These are phyloP conservation scores for Heptranchias perlo DNA, from an alignment of 2,113 vertebrate genomes.

Conservation along the genomic window DNA sequence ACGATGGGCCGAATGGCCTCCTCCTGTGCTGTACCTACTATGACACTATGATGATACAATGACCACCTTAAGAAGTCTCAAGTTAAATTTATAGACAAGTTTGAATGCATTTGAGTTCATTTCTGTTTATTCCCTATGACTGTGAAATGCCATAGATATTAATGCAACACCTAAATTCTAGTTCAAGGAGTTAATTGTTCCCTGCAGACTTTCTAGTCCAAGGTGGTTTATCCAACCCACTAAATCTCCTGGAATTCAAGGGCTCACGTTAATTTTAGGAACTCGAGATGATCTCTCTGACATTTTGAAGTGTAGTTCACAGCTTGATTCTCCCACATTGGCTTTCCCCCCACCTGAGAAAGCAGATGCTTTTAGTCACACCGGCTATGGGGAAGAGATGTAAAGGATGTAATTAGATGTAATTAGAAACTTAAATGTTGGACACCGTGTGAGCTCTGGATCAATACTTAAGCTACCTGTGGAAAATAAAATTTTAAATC, in stretches of 20 bases:
- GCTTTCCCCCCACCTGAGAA: constrained; percentile 9
- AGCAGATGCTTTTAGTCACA: constrained; percentile 34
- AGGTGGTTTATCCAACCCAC: neutral
- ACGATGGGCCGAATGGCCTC: too few relatives aligned
- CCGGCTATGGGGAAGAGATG: constrained; percentile 18
- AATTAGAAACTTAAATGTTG: constrained; percentile 30
- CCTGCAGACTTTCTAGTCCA: neutral
- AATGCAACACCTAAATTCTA: neutral
- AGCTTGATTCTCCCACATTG: constrained; percentile 15
- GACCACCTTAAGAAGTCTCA: neutral
- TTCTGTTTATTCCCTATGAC: neutral
- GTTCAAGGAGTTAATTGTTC: neutral
- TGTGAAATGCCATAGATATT: neutral
- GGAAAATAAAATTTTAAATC: constrained; percentile 6
- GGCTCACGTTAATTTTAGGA: neutral
- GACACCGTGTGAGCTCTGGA: neutral
- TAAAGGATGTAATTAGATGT: too few relatives aligned
- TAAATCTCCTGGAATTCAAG: constrained; percentile 3
- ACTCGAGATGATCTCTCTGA: neutral
- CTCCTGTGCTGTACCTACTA: too few relatives aligned
- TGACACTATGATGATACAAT: too few relatives aligned
- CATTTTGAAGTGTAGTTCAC: constrained; percentile 29
- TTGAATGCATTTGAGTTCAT: neutral
- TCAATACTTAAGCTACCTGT: constrained; percentile 22
- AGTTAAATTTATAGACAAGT: neutral